Conservation (phyloP, 1,140 invertebrate species). For the Drosophila suzukii region DNA sequence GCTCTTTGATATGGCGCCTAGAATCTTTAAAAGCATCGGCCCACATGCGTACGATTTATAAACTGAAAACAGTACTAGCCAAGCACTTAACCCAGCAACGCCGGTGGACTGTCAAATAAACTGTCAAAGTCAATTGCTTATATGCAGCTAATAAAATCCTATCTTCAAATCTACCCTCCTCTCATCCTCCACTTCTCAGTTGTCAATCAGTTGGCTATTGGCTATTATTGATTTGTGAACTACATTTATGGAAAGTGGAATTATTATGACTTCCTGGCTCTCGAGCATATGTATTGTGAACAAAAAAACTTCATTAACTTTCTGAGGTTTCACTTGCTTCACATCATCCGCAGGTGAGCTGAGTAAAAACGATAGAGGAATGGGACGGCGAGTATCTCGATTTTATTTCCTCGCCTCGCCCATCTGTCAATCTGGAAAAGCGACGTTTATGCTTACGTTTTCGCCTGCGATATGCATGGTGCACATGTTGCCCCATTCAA, state of each 20-base stretch:
- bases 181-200: constrained; percentile 7
- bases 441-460: constrained; percentile 44
- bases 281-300: neutral
- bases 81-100: constrained; percentile 70
- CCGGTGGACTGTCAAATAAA: constrained; percentile 58
- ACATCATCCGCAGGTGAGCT: constrained; percentile 29
- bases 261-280: constrained; percentile 45
- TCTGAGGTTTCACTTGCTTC: constrained; percentile 66
- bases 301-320: constrained; percentile 68
- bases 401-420: constrained; percentile 20
- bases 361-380: constrained; percentile 22
- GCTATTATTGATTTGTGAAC: constrained; percentile 69
- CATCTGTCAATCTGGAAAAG: constrained; percentile 77
- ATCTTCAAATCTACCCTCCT: neutral
- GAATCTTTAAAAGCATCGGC: neutral
- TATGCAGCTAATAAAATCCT: constrained; percentile 30
- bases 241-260: constrained; percentile 52
- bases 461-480: constrained; percentile 82
- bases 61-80: constrained; percentile 24
- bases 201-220: constrained; percentile 59
- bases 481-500: constrained; percentile 80
- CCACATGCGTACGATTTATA: constrained; percentile 9
- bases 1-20: constrained; percentile 23
- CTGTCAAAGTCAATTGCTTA: constrained; percentile 61
- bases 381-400: constrained; percentile 23